Conservation (phyloP, 2,888 invertebrate species). For the Didymodactylos carnosus region DNA sequence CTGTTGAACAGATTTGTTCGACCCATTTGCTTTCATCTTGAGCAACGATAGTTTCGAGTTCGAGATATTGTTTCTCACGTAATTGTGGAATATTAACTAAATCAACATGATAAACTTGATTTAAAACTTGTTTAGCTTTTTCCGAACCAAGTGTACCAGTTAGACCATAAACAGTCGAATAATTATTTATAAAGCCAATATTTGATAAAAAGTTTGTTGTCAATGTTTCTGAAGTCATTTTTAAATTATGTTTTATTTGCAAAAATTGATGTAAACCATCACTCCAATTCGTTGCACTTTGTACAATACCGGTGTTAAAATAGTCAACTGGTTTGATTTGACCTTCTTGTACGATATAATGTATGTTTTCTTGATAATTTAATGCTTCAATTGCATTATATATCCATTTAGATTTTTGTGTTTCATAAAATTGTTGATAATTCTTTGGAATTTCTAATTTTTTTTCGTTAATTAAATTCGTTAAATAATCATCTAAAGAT, state of each 20-base stretch:
- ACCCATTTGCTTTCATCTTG: conserved; percentile 9
- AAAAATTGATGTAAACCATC: conserved; percentile 19
- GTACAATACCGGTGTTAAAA: conserved; percentile 17
- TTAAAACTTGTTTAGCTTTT: conserved; percentile 22
- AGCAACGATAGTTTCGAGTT: conserved; percentile 1
- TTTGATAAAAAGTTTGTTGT: conserved; percentile 18
- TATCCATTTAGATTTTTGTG: conserved; percentile 14
- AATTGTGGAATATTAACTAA: conserved; percentile 15
- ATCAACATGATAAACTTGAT: conserved; percentile 13
- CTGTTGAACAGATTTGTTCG: neutral
- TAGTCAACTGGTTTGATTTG: conserved; percentile 17
- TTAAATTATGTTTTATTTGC: conserved; percentile 17
- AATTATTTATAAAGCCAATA: conserved; percentile 14
- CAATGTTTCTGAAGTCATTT: conserved; percentile 14
- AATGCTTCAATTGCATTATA: conserved; percentile 17
- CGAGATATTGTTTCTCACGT: conserved; percentile 13
- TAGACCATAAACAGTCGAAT: conserved; percentile 21
- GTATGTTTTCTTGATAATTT: conserved; percentile 14
- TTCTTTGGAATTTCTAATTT: neutral
- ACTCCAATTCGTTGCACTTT: conserved; percentile 17
- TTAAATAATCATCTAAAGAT: neutral
- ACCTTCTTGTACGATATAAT: conserved; percentile 17
- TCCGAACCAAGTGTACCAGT: conserved; percentile 18
- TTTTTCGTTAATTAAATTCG: neutral
- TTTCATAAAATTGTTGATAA: conserved; percentile 10